Base-by-base conservation (phyloP, 2,797 vertebrate genomes). In the Lutjanus argentimaculatus region DNA sequence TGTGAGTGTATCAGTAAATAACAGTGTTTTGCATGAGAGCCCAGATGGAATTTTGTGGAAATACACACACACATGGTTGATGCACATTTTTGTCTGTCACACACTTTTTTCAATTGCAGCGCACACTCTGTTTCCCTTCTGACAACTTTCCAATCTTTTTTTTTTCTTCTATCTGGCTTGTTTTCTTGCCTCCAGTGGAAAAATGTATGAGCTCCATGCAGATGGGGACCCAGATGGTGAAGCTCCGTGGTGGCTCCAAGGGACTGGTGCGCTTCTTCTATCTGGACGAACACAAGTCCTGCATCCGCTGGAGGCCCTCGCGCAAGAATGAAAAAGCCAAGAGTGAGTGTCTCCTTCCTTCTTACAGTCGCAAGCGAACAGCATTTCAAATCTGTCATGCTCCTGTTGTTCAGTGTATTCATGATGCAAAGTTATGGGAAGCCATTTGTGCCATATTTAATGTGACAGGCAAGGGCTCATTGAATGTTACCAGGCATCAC, bases 311-410 rank as follows among this genome's bases (percentile, higher is more conserved):
- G 98, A 95, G 98, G 84, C 98, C 98, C 0, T 99, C 98, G 0
- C 96, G 98, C 61, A 99, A 99, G 93, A 99, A 98, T 3, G 98
- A 99, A 90, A 99, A 97, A 84, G 98, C 98, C 85, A 99, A 99
- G 92, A 99, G 98, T 99, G 93, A 99, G 98, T 96, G 3, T 56
- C 12, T 46, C 17, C 58, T 59, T 72, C 6, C 17, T 7, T 65
- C 36, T 43, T 64, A 15, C 17, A 13, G 42, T 64, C 61, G 49
- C 51, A 56, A 7, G 12, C 43, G 57, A 76, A 51, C 49, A 67
- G 36, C 30, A 43, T 76, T 48, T 81, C 9, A 46, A 17, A 46
- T 58, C 16, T 49, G 53, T 58, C 7, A 16, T 25, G 0, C 22
- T 59, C 16, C 43, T 75, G 15, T 2, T 7, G 2, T 12, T 21